Evolutionary conservation across 1,140 invertebrate species (phyloP).

Genomic region (Lerema accius): DNA sequence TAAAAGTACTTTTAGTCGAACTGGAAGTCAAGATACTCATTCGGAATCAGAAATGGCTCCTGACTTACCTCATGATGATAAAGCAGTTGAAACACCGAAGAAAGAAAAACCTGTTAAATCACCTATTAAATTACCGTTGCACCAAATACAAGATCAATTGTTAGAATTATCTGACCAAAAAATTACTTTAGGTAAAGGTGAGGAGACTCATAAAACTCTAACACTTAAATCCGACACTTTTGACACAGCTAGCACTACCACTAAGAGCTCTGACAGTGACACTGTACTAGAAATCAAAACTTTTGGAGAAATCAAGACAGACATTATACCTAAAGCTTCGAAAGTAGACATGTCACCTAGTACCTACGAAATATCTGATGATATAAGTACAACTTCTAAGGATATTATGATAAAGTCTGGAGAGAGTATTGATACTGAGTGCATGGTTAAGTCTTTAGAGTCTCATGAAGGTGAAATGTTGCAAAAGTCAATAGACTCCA

Average conservation of each 20-base stretch:
- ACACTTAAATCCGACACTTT: constrained; percentile 36
- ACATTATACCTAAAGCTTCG: constrained; percentile 45
- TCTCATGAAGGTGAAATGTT: constrained; percentile 79
- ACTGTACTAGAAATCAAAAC: constrained; percentile 60
- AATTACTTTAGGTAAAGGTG: constrained; percentile 65
- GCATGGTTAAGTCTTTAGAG: constrained; percentile 80
- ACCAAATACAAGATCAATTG: constrained; percentile 84
- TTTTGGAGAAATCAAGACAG: constrained; percentile 79
- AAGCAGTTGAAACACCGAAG: constrained; percentile 61
- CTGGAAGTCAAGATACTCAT: constrained; percentile 83
- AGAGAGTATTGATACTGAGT: constrained; percentile 81
- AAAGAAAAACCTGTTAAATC: constrained; percentile 74
- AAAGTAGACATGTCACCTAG: constrained; percentile 68
- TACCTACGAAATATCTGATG: constrained; percentile 68
- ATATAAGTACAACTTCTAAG: constrained; percentile 75
- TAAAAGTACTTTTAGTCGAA: constrained; percentile 79
- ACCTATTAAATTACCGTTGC: constrained; percentile 82
- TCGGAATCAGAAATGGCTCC: constrained; percentile 83
- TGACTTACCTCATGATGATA: constrained; percentile 76
- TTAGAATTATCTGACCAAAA: constrained; percentile 86
- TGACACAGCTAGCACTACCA: constrained; percentile 46
- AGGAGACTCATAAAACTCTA: constrained; percentile 45
- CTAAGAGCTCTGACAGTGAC: constrained; percentile 53
- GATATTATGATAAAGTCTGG: constrained; percentile 84
- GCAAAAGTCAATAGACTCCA: constrained; percentile 81